These are phyloP conservation scores for Ectemnius lituratus DNA, from an alignment of 2,888 invertebrate genomes.

Conservation along the genomic window DNA sequence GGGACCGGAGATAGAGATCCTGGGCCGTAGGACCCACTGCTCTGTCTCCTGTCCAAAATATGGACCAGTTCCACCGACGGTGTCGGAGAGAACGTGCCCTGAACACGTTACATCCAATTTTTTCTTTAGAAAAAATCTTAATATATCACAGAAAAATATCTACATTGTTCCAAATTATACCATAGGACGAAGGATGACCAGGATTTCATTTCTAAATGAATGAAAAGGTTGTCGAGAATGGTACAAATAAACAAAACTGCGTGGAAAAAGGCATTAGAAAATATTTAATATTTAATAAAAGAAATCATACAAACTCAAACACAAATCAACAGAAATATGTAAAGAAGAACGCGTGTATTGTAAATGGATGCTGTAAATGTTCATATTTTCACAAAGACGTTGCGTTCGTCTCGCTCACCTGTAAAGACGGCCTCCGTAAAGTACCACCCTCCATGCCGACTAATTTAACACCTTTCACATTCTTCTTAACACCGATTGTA, in stretches of 20 bases:
- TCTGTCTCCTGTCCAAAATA: slow-evolving; percentile 74
- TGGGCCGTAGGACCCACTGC: slow-evolving; percentile 73
- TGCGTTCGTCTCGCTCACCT: slow-evolving; percentile 62
- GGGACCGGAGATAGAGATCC: slow-evolving; percentile 75
- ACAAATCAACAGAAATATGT: slow-evolving; percentile 1
- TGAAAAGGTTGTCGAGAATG: too few relatives aligned
- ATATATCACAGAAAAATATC: too few relatives aligned
- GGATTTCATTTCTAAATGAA: too few relatives aligned
- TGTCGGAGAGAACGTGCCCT: slow-evolving; percentile 76
- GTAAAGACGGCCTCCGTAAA: slow-evolving; percentile 72
- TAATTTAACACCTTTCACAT: slow-evolving; percentile 74
- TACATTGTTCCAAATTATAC: too few relatives aligned
- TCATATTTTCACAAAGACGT: slow-evolving; percentile 30
- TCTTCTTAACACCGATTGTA: slow-evolving; percentile 67
- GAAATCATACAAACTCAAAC: slow-evolving; percentile 13
- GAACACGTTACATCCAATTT: slow-evolving; percentile 15
- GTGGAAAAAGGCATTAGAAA: neutral
- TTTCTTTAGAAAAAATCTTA: neutral
- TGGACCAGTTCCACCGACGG: slow-evolving; percentile 75
- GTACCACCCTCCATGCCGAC: slow-evolving; percentile 76
- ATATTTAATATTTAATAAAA: slow-evolving; percentile 9
- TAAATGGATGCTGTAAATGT: too few relatives aligned
- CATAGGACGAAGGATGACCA: too few relatives aligned
- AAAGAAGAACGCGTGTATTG: neutral
- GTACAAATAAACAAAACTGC: too few relatives aligned